Percentiles rank a stretch among this genome's conserved stretches.
Conservation (phyloP, 2,888 invertebrate species). For the Endomychus coccineus region DNA sequence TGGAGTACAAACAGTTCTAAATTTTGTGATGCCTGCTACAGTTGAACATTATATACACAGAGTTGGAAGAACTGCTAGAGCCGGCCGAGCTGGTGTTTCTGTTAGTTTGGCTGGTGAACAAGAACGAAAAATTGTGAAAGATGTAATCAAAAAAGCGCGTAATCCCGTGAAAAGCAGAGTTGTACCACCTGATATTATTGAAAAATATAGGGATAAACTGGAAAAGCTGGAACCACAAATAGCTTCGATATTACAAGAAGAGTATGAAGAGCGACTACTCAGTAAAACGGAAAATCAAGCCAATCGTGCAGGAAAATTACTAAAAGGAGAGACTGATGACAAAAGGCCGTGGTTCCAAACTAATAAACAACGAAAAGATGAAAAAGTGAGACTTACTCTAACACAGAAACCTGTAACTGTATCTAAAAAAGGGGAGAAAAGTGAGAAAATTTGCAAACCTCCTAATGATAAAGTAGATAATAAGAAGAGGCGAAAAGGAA, state of each 20-base stretch:
- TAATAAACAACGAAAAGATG: conserved; percentile 66
- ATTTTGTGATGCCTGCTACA: conserved; percentile 91
- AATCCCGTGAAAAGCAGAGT: conserved; percentile 81
- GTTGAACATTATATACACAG: conserved; percentile 95
- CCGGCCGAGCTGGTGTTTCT: conserved; percentile 93
- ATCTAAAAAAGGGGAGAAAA: conserved; percentile 29
- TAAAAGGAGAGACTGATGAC: conserved; percentile 45
- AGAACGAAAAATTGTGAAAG: conserved; percentile 85
- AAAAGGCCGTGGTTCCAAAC: conserved; percentile 78
- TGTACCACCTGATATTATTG: conserved; percentile 82
- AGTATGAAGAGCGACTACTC: conserved; percentile 72
- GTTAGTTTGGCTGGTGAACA: conserved; percentile 92
- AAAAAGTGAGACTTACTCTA: conserved; percentile 59
- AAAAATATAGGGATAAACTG: conserved; percentile 74
- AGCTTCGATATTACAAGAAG: conserved; percentile 74
- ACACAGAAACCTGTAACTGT: conserved; percentile 27
- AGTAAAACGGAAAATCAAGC: conserved; percentile 80
- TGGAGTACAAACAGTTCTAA: conserved; percentile 95
- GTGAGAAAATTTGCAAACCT: conserved; percentile 32
- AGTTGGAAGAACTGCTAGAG: conserved; percentile 93
- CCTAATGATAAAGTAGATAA: no score
- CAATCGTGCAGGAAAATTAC: conserved; percentile 59
- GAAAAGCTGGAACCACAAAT: conserved; percentile 71
- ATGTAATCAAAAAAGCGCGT: conserved; percentile 78
- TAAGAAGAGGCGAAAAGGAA: conserved; percentile 42